Evolutionary conservation across 2,888 invertebrate genomes (phyloP), one percentile per base, ranked within the genome.

Genomic region (Acleris cristana): DNA sequence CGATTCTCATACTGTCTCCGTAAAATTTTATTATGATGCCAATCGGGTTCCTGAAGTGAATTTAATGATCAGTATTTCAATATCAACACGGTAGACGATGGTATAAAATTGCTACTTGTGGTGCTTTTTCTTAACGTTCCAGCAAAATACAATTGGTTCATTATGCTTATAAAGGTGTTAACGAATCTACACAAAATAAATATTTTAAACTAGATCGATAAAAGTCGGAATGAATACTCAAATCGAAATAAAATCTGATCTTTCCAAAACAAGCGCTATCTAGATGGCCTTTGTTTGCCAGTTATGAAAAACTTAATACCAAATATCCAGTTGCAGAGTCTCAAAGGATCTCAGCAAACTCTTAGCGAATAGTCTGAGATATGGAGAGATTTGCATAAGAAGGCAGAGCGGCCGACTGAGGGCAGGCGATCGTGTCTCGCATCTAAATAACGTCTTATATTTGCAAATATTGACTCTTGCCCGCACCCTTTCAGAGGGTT

Each of bases 371-470:
- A 85, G 86, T 84, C 79, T 79, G 79, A 86, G 87, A 89, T 89
- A 88, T 84, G 81, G 80, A 74, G 70, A 76, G 80, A 90, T 90
- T 90, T 89, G 88, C 90, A 90, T 90, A 89, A 88, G 85, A 85
- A 86, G 86, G 84, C 82, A 75, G 80, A 80, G 80, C 81, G 82
- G 81, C 79, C 82, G 77, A 83, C 82, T 70, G 80, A 79, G 82
- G 83, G 81, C 81, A 81, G 82, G 78, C 81, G 87, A 86, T 88
- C 91, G 90, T 90, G 91, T 88, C 87, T 84, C 79, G 91, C 90
- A 91, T 92, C 88, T 88, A 89, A 91, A 92, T 91, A 89, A 85
- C 88, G 88, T 87, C 88, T 91, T 92, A 91, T 89, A 87, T 90
- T 88, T 87, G 88, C 90, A 90, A 92, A 92, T 90, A 92, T 92